Base-by-base conservation (phyloP, 2,113 vertebrate species). In the Anolis sagrei region DNA sequence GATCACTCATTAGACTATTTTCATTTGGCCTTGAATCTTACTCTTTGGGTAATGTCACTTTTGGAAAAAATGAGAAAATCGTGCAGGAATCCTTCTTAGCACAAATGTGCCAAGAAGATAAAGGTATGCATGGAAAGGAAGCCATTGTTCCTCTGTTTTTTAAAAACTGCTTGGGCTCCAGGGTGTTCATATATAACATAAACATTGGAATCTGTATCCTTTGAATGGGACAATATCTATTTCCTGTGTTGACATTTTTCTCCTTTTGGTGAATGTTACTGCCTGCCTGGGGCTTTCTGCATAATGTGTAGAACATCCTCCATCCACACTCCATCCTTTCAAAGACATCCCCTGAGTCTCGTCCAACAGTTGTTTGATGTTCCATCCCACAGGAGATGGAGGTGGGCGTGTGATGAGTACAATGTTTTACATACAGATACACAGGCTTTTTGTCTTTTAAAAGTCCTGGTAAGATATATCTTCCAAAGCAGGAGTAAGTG, bases 201-300 rank as follows among this genome's bases (percentile, higher is more conserved):
- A 39, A 54, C 85, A 78, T 11, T 69, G 69, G 10, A 34, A 85
- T 49, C 58, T 29, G 70, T 72, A 27, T 2, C 68, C 76, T 89
- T 1, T 5, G 8, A 34, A 78, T 51, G 0, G n/a, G 48, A 32
- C 32, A 19, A 9, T 70, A 29, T 48, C 62, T 69, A 51, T 51
- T 84, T 84, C 74, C 83, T 84, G 83, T 77, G 62, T 82, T 81
- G 72, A 76, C 68, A 64, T 84, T 75, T 54, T 14, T 82, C 76
- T 79, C 86, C 54, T 1, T 0, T 0, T 81, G 86, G 54, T 70
- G 81, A 79, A 7, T 54, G 49, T 36, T 58, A 39, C 39, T 72
- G 36, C 32, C 79, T 73, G 61, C 81, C 76, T 64, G 5, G 84
- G 39, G 19, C 39, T 83, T 76, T 82, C 36, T 34, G 58, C 16